Base-by-base conservation (phyloP, 1,140 invertebrate genomes). In the Campoletis sonorensis region DNA sequence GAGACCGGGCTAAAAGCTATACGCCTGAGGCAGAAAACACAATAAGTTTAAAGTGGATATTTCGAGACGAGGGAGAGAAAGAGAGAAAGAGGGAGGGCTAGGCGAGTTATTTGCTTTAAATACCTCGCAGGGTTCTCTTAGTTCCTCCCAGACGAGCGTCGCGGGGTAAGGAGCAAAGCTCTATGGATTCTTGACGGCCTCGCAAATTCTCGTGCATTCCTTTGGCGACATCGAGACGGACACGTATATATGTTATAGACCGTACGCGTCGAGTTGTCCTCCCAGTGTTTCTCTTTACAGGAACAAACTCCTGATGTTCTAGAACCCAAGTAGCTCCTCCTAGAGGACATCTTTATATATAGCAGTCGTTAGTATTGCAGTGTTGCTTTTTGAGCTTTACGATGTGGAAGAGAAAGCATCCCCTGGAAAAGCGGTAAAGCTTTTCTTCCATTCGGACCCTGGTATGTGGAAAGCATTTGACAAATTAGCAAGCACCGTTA, bases 11-110 rank as follows among this genome's bases (percentile, higher is more conserved):
- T 26, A 78, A 78, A 78, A 58, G 21, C 23, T 78, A 45, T 68
- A 40, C 58, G 67, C 30, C 67, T 37, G 33, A 23, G 58, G 49
- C 64, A 21, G 64, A 13, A 58, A 79, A 71, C 79, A 79, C 79
- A 79, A 79, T 79, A 79, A 79, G 79, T 61, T 73, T 73, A 71
- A 73, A 79, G 79, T 73, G 76, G 76, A 71, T 79, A 79, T 79
- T 79, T 79, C 79, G 79, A 79, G 79, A 71, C 37, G 33, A 37
- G 54, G 2, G 27, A 67, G 54, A 64, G 67, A 45, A 18, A 33
- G 51, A 27, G 16, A 54, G 33, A 61, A 16, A n/a, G 27, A 67
- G 54, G 40, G 16, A 64, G 45, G 23, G 5, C 27, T 61, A 70
- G 30, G 67, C 58, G 61, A 78, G 76, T 78, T 78, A 79, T 79